Conservation (phyloP, 2,797 vertebrate genomes). For the Stomatorhinus walkeri region DNA sequence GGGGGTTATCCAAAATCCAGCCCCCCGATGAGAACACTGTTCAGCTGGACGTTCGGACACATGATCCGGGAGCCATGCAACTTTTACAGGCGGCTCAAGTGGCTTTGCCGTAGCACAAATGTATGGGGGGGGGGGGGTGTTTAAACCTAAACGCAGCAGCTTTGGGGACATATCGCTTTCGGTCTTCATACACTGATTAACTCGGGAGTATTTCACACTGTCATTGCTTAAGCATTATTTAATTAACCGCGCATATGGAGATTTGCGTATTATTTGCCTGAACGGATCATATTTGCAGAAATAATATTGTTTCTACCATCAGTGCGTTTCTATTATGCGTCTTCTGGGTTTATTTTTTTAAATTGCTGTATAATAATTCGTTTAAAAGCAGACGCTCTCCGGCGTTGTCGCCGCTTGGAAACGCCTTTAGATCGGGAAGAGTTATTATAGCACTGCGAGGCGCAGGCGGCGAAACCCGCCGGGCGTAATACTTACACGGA, state of each 20-base stretch:
- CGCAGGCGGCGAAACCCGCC: not conserved
- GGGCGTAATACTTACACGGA: not conserved
- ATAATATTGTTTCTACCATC: not conserved
- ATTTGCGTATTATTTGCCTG: not conserved
- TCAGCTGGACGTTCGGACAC: constrained; percentile 9
- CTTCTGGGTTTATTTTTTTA: not conserved
- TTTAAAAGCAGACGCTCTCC: not conserved
- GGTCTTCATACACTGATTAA: constrained; percentile 3
- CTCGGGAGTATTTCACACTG: not conserved
- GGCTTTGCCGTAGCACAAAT: not conserved
- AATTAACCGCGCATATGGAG: not conserved
- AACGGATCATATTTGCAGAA: not conserved
- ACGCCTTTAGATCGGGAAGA: not conserved
- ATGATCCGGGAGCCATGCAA: constrained; percentile 7
- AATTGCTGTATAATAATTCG: not conserved
- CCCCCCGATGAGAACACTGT: not conserved
- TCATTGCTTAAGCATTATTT: not conserved
- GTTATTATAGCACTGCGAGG: not conserved
- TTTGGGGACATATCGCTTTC: not conserved
- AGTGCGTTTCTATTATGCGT: not conserved
- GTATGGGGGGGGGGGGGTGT: not conserved
- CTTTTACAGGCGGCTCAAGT: constrained; percentile 17
- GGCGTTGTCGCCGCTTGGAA: not conserved
- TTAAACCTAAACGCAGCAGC: not conserved
- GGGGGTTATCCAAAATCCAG: not conserved